Base-by-base conservation (phyloP, 2,113 vertebrate genomes). In the Anas platyrhynchos region DNA sequence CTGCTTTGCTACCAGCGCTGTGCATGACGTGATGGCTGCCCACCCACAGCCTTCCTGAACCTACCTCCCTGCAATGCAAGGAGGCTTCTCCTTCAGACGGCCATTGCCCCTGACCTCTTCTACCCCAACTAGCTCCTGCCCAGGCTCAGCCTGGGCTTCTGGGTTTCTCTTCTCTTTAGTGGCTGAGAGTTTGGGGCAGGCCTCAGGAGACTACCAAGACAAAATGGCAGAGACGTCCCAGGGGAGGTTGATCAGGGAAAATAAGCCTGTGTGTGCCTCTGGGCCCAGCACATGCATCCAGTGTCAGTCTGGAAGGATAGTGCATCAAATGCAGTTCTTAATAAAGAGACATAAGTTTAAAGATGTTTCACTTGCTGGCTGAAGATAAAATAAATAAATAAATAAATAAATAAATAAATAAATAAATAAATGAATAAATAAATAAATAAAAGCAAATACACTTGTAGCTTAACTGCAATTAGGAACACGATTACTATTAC, bases 401-500 rank as follows among this genome's bases (percentile, higher is more conserved):
- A 38, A 68, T 41, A 15, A 59, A 75, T 38, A 38, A 38, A 38
- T 38, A 38, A 38, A 38, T 38, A 38, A 38, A 38, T 38, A 38
- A 16, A 5, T 2, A 13, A 16, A 6, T 2, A 13, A 43, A 68
- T 41, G n/a, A 38, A 38, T 38, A 38, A 16, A 5, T 2, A 13
- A 16, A 6, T 2, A 13, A 43, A 68, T 41, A 15, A 55, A 75
- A 56, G 1, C 6, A 56, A 62, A 62, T 32, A 26, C 4, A 56
- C 31, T 85, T 84, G 56, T 59, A 81, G 62, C 54, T 54, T 59
- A 92, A 85, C 58, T 69, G n/a, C 78, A 87, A 20, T 86, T 95
- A 89, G 46, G 17, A 92, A 80, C 66, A 72, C 36, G 23, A 75
- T 73, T 88, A 34, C 62, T 89, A 93, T 58, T 68, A 69, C 43